Evolutionary conservation across 2,113 vertebrate genomes (phyloP).

Genomic region (Piaya cayana): DNA sequence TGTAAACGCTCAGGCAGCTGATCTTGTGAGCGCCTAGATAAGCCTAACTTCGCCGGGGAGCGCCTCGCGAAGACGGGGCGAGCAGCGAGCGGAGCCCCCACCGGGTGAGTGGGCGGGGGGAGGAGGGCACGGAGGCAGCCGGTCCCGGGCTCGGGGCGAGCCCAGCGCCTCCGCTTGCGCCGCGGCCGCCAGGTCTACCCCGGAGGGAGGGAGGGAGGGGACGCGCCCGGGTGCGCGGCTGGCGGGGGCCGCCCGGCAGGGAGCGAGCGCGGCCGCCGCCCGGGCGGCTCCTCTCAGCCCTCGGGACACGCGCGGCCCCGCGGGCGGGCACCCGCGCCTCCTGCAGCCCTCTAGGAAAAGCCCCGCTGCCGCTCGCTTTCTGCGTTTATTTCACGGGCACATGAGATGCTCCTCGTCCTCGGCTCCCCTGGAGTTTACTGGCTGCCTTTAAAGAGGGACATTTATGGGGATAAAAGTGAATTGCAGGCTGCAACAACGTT

Average conservation of each 20-base stretch:
- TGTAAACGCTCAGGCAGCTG: background rate
- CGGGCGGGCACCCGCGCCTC: background rate
- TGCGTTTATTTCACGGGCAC: background rate
- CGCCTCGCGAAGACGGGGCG: background rate
- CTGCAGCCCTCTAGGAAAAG: background rate
- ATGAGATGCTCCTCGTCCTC: slow-evolving; percentile 7
- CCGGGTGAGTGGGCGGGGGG: background rate
- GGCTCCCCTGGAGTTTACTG: background rate
- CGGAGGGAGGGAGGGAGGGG: background rate
- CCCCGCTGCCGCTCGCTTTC: background rate
- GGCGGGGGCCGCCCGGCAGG: background rate
- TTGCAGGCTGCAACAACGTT: background rate
- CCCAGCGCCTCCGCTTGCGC: background rate
- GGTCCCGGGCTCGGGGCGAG: background rate
- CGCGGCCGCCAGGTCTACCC: background rate
- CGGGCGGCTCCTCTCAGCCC: background rate
- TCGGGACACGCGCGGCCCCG: background rate
- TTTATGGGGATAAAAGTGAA: slow-evolving; percentile 44
- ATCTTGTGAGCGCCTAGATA: background rate
- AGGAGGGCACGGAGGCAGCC: background rate
- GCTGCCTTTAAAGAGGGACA: slow-evolving; percentile 8
- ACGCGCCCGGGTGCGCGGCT: background rate
- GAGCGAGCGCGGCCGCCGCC: background rate
- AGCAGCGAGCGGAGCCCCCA: background rate
- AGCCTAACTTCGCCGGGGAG: background rate